Percentiles rank a stretch among this genome's conserved stretches.
Conservation (phyloP, 2,797 vertebrate genomes). For the Argya squamiceps region DNA sequence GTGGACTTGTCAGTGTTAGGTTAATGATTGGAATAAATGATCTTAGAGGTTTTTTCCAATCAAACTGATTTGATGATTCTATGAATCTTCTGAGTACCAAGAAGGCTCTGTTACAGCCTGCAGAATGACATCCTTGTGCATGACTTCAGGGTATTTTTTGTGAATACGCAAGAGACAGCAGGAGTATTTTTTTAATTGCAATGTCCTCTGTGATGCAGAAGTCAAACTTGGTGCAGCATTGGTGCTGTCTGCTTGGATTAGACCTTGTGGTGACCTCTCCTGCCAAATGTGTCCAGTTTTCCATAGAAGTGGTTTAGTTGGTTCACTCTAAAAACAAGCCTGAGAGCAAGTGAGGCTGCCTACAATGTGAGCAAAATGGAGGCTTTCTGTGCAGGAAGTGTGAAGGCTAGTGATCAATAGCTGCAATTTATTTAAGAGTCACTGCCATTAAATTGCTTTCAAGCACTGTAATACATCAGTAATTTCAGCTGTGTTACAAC, state of each 20-base stretch:
- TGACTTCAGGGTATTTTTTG: neutral
- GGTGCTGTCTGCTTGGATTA: neutral
- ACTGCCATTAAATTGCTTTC: constrained; percentile 35
- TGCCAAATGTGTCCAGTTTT: neutral
- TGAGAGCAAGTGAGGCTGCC: neutral
- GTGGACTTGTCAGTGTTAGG: neutral
- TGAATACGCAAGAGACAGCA: neutral
- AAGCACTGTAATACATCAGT: neutral
- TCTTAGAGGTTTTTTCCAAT: neutral
- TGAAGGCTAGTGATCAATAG: constrained; percentile 34
- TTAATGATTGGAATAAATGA: neutral
- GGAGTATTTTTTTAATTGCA: neutral
- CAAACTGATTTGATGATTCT: neutral
- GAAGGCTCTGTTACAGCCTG: neutral
- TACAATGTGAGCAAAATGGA: neutral
- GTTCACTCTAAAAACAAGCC: neutral
- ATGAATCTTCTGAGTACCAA: neutral
- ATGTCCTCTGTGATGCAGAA: neutral
- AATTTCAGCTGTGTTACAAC: constrained; percentile 10
- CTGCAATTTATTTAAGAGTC: constrained; percentile 9
- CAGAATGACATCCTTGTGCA: neutral
- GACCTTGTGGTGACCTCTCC: neutral
- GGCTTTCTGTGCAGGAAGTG: neutral
- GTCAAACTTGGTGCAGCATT: neutral
- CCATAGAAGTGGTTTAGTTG: neutral